Evolutionary conservation across 2,113 vertebrate genomes (phyloP).

Genomic region (Coracopsis vasa): DNA sequence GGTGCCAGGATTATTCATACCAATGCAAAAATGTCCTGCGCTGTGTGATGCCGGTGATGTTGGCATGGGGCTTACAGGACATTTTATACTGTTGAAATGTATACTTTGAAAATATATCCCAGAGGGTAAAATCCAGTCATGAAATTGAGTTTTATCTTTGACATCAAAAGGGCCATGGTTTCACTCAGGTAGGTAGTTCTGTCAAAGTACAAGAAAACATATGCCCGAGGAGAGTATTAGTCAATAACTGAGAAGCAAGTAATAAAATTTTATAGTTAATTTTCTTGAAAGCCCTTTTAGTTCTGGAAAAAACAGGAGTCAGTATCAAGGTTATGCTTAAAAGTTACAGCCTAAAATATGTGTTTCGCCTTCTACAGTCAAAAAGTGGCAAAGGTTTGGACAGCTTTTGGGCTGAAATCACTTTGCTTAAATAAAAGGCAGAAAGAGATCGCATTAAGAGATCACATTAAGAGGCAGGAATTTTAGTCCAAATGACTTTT

Average conservation of each 20-base stretch:
- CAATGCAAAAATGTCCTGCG: constrained; percentile 16
- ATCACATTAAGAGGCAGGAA: neutral
- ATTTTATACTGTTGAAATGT: constrained; percentile 23
- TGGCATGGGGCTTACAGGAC: neutral
- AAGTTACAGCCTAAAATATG: neutral
- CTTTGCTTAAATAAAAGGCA: neutral
- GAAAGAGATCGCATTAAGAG: neutral
- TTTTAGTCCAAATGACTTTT: neutral
- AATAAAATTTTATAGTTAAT: constrained; percentile 1
- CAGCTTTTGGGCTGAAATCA: neutral
- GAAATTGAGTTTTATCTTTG: neutral
- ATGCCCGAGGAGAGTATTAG: neutral
- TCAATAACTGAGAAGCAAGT: neutral
- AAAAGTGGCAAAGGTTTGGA: neutral
- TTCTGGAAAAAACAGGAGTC: neutral
- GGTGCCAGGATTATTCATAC: neutral
- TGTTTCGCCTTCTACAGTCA: neutral
- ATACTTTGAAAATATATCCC: constrained; percentile 11
- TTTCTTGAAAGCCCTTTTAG: neutral
- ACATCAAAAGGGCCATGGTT: neutral
- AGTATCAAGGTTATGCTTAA: neutral
- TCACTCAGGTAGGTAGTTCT: neutral
- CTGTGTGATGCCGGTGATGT: neutral
- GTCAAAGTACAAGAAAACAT: neutral
- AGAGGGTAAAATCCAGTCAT: constrained; percentile 3